These are phyloP conservation scores for Equus przewalskii DNA, from an alignment of 2,113 vertebrate genomes.

Conservation along the genomic window DNA sequence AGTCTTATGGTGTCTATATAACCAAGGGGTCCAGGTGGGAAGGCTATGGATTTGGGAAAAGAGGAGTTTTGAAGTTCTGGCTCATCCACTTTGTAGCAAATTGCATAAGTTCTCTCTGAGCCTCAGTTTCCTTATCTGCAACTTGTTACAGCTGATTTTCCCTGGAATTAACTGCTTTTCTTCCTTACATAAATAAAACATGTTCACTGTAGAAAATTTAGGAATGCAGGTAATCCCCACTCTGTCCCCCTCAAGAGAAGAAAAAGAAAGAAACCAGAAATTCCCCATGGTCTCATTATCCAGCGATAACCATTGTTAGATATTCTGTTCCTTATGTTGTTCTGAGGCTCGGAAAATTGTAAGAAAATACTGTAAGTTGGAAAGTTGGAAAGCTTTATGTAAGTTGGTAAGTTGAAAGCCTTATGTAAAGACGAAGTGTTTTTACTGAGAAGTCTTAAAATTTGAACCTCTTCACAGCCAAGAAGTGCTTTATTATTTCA, in stretches of 20 bases:
- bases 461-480: not conserved
- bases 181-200: not conserved
- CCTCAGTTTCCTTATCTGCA: not conserved
- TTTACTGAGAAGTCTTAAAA: conserved; percentile 3
- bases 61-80: not conserved
- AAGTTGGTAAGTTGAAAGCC: not conserved
- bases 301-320: not conserved
- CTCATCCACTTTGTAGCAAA: not conserved
- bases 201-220: not conserved
- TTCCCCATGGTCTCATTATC: not conserved
- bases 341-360: not conserved
- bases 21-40: not conserved
- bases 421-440: not conserved
- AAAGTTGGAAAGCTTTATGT: not conserved
- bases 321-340: not conserved
- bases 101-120: not conserved
- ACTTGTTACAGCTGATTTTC: not conserved
- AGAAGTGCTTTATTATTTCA: not conserved
- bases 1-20: not conserved
- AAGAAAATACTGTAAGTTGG: conserved; percentile 7
- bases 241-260: not conserved
- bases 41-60: not conserved
- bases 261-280: conserved; percentile 23
- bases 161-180: not conserved
- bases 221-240: not conserved